Base-by-base conservation (phyloP, 2,113 vertebrate genomes). In the Equus przewalskii region DNA sequence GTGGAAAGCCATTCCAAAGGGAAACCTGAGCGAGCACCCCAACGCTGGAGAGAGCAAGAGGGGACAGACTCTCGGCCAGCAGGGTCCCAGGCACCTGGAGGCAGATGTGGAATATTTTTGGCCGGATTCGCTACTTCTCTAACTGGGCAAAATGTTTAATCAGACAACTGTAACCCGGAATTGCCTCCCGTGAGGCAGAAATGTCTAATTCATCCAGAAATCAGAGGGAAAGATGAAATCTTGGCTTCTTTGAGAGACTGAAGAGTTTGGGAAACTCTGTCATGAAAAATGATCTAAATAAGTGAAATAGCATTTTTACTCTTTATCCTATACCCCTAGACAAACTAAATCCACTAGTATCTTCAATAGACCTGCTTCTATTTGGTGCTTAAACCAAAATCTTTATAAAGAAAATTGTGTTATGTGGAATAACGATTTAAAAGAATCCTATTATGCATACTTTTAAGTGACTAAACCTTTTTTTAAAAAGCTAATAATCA, bases 211-310 rank as follows among this genome's bases (percentile, higher is more conserved):
- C 6, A 41, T 62, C 36, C 44, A 67, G 21, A 81, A 14, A 67
- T 82, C 46, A 54, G 30, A 95, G n/a, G 14, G 18, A 89, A 41
- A 91, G 15, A 67, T 18, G 41, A 91, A 73, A 81, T 95, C 56
- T 19, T 75, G n/a, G 4, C 69, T 60, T 87, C 46, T 60, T 62
- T 51, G 21, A 60, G 58, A 80, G 22, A 41, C 60, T 89, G 24
- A 58, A 28, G 67, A 85, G 7, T 89, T 91, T 85, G 19, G 14
- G 26, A 22, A 65, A 36, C 46, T 41, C 49, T 54, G 11, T 94
- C 26, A 49, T 10, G 30, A 84, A 91, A 84, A 85, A 33, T 44
- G 18, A 96, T 49, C 78, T 64, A 80, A 92, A 19, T 87, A 95
- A 88, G 28, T 72, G 75, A 85, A 82, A 91, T 70, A 8, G 1